Conservation (phyloP, 2,888 invertebrate genomes). For the Nemapogon koenigi region DNA sequence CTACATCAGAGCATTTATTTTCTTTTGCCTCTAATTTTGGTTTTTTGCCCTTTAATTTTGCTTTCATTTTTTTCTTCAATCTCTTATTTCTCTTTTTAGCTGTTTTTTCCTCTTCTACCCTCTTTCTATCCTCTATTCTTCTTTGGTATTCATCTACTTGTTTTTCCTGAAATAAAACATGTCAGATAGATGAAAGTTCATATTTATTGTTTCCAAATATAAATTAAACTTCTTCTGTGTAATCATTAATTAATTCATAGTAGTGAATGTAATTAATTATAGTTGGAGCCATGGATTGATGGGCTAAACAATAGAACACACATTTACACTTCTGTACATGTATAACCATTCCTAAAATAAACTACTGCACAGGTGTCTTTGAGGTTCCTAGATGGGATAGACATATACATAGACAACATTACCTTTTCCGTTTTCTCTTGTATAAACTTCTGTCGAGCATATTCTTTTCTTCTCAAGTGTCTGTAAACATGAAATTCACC, state of each 20-base stretch:
- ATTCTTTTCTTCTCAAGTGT: slow-evolving; percentile 93
- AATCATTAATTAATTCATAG: too few species aligned
- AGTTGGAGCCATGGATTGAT: too few species aligned
- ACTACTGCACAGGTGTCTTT: too few species aligned
- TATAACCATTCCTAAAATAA: too few species aligned
- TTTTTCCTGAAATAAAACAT: slow-evolving; percentile 68
- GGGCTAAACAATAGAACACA: too few species aligned
- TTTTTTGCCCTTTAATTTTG: slow-evolving; percentile 45
- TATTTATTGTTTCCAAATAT: too few species aligned
- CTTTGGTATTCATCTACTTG: slow-evolving; percentile 82
- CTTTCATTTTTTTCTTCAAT: slow-evolving; percentile 72
- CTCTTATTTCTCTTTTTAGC: slow-evolving; percentile 93
- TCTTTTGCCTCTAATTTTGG: slow-evolving; percentile 28
- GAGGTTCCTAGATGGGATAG: too few species aligned
- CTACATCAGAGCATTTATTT: slow-evolving; percentile 23
- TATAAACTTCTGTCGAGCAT: slow-evolving; percentile 93
- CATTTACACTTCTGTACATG: too few species aligned
- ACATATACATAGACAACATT: too few species aligned
- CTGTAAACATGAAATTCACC: slow-evolving; percentile 99
- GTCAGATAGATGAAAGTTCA: too few species aligned
- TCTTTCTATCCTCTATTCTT: slow-evolving; percentile 79
- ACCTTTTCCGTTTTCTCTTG: slow-evolving; percentile 88
- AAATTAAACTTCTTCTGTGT: too few species aligned
- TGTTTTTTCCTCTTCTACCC: slow-evolving; percentile 78
- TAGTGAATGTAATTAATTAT: too few species aligned